Percentiles rank a stretch among this genome's conserved stretches.
Evolutionary conservation across 2,888 invertebrate genomes (phyloP).

Genomic region (Phortica okadai): DNA sequence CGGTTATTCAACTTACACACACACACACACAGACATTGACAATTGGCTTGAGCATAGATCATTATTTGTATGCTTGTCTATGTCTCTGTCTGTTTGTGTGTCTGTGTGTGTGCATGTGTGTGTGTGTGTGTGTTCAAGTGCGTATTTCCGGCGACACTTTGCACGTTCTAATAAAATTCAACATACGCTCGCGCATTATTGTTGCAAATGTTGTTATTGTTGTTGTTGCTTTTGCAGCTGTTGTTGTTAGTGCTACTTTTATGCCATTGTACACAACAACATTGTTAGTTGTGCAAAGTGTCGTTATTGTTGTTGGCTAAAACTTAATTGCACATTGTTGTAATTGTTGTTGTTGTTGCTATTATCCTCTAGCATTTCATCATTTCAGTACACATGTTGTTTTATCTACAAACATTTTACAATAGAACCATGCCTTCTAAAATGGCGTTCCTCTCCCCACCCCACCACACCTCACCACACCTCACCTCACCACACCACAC

Average conservation of each 20-base stretch:
- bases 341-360: background rate
- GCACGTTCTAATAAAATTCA: constrained; percentile 3
- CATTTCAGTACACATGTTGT: background rate
- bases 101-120: background rate
- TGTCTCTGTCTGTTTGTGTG: background rate
- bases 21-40: background rate
- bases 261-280: background rate
- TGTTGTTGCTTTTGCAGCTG: background rate
- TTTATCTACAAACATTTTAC: background rate
- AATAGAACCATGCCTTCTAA: too few species aligned
- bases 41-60: background rate
- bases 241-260: constrained; percentile 2
- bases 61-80: background rate
- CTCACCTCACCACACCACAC: too few species aligned
- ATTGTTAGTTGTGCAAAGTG: background rate
- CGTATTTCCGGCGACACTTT: constrained; percentile 4
- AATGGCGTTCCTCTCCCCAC: too few species aligned
- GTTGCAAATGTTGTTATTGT: background rate
- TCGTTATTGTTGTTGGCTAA: background rate
- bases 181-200: background rate
- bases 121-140: background rate
- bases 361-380: background rate
- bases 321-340: background rate
- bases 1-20: constrained; percentile 5
- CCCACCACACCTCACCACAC: too few species aligned